Percentiles rank a stretch among this genome's conserved stretches.
Evolutionary conservation across 1,140 invertebrate species (phyloP).

Genomic region (Protaetia brevitarsis): DNA sequence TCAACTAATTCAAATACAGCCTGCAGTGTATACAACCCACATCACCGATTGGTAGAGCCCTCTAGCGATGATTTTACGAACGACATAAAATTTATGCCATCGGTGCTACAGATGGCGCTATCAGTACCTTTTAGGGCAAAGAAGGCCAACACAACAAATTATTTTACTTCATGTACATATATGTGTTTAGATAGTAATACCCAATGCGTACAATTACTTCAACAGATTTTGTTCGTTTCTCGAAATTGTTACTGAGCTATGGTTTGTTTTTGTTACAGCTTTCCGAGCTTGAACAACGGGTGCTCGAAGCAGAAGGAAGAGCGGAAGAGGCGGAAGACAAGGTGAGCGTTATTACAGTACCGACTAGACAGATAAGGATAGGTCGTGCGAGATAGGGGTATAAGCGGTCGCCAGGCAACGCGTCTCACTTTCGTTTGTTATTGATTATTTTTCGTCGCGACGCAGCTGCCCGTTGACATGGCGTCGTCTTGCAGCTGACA

Average conservation of each 20-base stretch:
- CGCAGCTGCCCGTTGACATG: conserved; percentile 44
- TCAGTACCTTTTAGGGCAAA: neutral
- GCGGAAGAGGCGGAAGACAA: conserved; percentile 90
- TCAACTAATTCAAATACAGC: neutral
- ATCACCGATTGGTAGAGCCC: neutral
- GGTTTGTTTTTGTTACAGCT: conserved; percentile 68
- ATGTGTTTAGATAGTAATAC: neutral
- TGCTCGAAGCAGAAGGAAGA: conserved; percentile 83
- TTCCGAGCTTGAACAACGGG: conserved; percentile 85
- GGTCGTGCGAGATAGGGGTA: conserved; percentile 24
- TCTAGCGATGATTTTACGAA: neutral
- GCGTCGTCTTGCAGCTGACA: conserved; percentile 49
- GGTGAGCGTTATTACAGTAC: conserved; percentile 56
- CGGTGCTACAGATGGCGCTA: neutral
- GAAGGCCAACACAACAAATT: neutral
- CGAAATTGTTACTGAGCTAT: neutral
- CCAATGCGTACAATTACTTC: neutral
- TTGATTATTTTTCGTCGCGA: conserved; percentile 50
- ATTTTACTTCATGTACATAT: neutral
- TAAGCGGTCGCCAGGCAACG: conserved; percentile 43
- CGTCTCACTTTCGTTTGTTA: conserved; percentile 50
- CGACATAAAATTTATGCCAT: neutral
- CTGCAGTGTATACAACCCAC: neutral
- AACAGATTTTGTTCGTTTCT: neutral
- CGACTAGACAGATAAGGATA: neutral